phyloP scores from a whole-genome alignment of 1,140 invertebrate genomes.

The Tetramorium parvispinum region DNA sequence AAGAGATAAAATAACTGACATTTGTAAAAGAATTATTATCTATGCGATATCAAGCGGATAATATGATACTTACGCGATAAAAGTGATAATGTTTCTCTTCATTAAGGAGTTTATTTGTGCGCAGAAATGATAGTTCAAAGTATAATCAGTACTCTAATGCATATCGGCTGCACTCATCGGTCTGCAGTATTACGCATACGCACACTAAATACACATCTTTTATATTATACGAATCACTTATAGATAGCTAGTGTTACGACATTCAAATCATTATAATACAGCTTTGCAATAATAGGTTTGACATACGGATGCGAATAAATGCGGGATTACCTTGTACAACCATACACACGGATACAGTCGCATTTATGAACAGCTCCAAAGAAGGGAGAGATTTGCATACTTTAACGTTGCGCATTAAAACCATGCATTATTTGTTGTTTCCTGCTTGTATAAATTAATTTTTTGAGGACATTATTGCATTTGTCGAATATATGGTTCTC shows the following conservation, averaged over 20 bases:
- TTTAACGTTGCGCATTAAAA: not conserved
- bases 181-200: not conserved
- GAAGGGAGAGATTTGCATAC: constrained; percentile 8
- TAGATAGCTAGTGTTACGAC: not conserved
- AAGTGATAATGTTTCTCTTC: not conserved
- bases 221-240: constrained; percentile 7
- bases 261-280: constrained; percentile 37
- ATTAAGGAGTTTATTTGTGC: not conserved
- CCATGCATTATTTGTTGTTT: not conserved
- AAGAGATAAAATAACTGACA: not conserved
- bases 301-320: not conserved
- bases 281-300: constrained; percentile 4
- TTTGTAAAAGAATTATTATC: constrained; percentile 9
- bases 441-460: not conserved
- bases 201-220: not conserved
- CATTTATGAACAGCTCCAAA: constrained; percentile 24
- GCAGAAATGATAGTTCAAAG: not conserved
- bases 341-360: not conserved
- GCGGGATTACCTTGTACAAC: not conserved
- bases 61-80: not conserved
- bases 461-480: not conserved
- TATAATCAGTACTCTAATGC: not conserved
- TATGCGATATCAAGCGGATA: not conserved
- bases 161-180: not conserved
- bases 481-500: not conserved